Evolutionary conservation across 1,140 invertebrate species (phyloP).

Genomic region (Bombus terrestris): DNA sequence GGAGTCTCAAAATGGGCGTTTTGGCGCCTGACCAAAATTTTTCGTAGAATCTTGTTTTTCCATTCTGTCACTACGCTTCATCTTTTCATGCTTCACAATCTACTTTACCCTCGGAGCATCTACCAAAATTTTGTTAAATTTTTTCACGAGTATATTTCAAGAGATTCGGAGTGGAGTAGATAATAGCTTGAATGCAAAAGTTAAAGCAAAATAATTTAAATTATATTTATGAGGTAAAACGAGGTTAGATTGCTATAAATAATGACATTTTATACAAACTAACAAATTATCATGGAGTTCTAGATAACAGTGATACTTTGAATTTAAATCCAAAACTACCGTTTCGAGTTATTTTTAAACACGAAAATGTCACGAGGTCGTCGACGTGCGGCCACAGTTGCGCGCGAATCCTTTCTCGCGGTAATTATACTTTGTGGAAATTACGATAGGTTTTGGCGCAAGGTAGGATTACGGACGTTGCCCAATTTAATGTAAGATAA

Average conservation of each 20-base stretch:
- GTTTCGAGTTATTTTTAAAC: slow-evolving; percentile 1
- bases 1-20: slow-evolving; percentile 12
- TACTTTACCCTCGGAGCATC: neutral
- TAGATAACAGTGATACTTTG: neutral
- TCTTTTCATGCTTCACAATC: neutral
- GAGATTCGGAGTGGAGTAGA: neutral
- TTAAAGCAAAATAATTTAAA: neutral
- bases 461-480: neutral
- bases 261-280: too few relatives aligned
- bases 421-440: neutral
- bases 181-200: neutral
- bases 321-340: neutral
- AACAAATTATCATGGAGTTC: neutral
- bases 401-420: neutral
- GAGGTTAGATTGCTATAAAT: neutral
- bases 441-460: neutral
- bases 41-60: slow-evolving; percentile 4
- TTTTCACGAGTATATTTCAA: too few relatives aligned
- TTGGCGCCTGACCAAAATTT: slow-evolving; percentile 17
- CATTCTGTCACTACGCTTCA: neutral
- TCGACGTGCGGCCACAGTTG: neutral
- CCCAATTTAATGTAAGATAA: neutral
- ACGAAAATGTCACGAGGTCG: slow-evolving; percentile 11
- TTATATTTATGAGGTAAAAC: neutral
- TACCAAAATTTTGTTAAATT: too few relatives aligned